A percentile compares a stretch with the other conserved stretches of the same genome.
Conservation (phyloP, 2,888 invertebrate genomes). For the Prosapia bicincta region DNA sequence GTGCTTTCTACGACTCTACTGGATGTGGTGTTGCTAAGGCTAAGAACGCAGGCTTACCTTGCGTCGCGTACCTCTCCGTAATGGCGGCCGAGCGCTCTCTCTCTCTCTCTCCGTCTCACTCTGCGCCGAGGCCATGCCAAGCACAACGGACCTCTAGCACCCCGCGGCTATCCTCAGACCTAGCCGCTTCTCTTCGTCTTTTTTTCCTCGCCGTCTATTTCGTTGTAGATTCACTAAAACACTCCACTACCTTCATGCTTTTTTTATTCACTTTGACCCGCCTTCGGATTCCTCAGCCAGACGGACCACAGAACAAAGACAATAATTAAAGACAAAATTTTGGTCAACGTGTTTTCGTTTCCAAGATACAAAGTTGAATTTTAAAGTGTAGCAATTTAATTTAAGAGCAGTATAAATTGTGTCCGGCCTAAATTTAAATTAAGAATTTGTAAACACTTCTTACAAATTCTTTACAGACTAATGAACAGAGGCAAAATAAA, state of each 20-base stretch:
- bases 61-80: constrained; percentile 2
- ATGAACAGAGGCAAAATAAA: too few relatives aligned
- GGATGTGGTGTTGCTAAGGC: neutral
- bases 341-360: neutral
- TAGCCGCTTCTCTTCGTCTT: constrained; percentile 21
- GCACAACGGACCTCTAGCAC: neutral
- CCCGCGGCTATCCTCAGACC: constrained; percentile 23
- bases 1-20: constrained; percentile 8
- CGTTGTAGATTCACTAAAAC: constrained; percentile 29
- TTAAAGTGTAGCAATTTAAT: too few relatives aligned
- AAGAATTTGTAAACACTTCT: too few relatives aligned
- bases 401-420: too few relatives aligned
- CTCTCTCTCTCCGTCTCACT: constrained; percentile 29
- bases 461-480: too few relatives aligned
- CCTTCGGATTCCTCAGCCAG: constrained; percentile 19
- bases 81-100: constrained; percentile 15
- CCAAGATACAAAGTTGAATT: too few relatives aligned
- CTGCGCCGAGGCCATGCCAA: constrained; percentile 22
- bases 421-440: too few relatives aligned
- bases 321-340: constrained; percentile 23
- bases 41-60: constrained; percentile 4
- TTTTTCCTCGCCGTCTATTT: constrained; percentile 27
- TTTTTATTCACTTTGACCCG: constrained; percentile 23
- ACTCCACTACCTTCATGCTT: constrained; percentile 26
- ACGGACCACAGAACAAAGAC: constrained; percentile 20